Conservation (phyloP, 2,113 vertebrate species). For the Tragulus kanchil region DNA sequence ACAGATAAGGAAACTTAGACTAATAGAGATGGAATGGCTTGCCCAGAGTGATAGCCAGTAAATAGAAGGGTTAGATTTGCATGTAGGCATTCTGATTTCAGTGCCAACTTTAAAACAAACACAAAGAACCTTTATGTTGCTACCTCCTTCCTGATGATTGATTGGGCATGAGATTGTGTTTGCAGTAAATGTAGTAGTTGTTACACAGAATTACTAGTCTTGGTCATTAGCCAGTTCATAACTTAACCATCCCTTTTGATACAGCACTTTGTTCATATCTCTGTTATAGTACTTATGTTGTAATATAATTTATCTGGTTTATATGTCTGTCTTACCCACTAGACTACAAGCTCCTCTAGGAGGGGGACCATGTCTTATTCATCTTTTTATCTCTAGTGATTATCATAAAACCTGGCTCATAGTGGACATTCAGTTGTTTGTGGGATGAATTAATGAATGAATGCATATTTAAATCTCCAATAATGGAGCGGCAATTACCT, state of each 20-base stretch:
- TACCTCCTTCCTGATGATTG: constrained; percentile 51
- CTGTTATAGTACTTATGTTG: constrained; percentile 77
- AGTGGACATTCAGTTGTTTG: constrained; percentile 73
- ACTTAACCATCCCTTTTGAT: constrained; percentile 67
- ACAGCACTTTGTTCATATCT: constrained; percentile 83
- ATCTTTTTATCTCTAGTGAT: constrained; percentile 82
- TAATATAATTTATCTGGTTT: constrained; percentile 81
- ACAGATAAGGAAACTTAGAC: constrained; percentile 65
- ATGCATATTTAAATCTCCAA: constrained; percentile 75
- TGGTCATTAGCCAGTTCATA: constrained; percentile 71
- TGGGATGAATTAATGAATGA: constrained; percentile 76
- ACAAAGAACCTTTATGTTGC: neutral
- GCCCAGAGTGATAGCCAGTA: neutral
- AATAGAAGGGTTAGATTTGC: constrained; percentile 45
- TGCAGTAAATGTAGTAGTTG: constrained; percentile 51
- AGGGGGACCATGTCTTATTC: constrained; percentile 86
- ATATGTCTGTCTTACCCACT: constrained; percentile 80
- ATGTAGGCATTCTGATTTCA: constrained; percentile 45
- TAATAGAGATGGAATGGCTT: constrained; percentile 61
- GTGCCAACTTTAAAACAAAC: constrained; percentile 8
- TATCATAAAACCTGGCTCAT: constrained; percentile 69
- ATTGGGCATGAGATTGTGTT: constrained; percentile 53
- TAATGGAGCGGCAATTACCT: constrained; percentile 75
- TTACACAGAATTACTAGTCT: constrained; percentile 44
- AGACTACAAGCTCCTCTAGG: constrained; percentile 81